Evolutionary conservation across 2,888 invertebrate species (phyloP).

Genomic region (Strigamia crassipes): DNA sequence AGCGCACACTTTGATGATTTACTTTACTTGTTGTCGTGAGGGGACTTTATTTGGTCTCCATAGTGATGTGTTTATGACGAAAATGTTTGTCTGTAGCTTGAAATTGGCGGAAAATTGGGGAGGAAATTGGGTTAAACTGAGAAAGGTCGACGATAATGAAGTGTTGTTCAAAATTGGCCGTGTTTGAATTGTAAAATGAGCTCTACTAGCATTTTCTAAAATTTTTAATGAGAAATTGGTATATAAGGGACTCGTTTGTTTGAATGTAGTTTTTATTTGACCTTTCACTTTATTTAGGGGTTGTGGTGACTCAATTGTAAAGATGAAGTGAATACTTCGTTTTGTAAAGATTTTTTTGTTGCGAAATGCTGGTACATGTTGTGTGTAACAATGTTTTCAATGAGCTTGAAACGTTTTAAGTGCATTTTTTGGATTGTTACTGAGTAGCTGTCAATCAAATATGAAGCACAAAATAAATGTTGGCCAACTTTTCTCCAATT

Average conservation of each 20-base stretch:
- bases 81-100: neutral
- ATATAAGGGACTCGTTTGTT: neutral
- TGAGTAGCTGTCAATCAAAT: constrained; percentile 29
- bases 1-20: neutral
- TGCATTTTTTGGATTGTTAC: constrained; percentile 31
- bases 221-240: too few relatives aligned
- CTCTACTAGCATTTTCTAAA: neutral
- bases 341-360: neutral
- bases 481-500: constrained; percentile 12
- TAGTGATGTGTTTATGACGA: neutral
- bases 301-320: neutral
- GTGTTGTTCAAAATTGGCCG: neutral
- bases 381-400: constrained; percentile 19
- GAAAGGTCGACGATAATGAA: neutral
- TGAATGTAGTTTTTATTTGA: neutral
- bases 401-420: constrained; percentile 12
- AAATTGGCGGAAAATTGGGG: neutral
- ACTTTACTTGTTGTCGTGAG: neutral
- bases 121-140: neutral
- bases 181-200: neutral
- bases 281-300: neutral
- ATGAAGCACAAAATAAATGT: neutral
- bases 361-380: neutral
- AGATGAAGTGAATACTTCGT: neutral
- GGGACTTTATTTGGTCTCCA: neutral